A percentile compares a stretch with the other conserved stretches of the same genome.
phyloP scores from a whole-genome alignment of 2,888 invertebrate species.

The Gisinianus flammeolus region DNA sequence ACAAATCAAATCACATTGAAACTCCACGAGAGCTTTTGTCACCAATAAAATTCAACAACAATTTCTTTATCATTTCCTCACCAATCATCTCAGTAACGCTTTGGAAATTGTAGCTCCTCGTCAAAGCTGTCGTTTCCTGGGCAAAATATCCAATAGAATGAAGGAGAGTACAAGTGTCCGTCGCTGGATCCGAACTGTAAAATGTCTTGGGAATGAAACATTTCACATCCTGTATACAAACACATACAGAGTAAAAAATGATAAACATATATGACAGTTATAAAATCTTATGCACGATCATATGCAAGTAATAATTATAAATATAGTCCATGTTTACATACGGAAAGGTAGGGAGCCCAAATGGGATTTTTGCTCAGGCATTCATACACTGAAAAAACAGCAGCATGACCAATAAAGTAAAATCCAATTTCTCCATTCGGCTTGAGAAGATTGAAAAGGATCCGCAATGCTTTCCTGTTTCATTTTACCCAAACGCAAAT shows the following conservation, averaged over 20 bases:
- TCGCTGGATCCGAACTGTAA: slow-evolving; percentile 54
- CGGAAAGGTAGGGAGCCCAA: slow-evolving; percentile 53
- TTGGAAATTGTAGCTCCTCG: slow-evolving; percentile 51
- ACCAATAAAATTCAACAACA: neutral
- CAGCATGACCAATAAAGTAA: slow-evolving; percentile 55
- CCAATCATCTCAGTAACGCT: slow-evolving; percentile 55
- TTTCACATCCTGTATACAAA: slow-evolving; percentile 52
- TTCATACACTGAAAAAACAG: slow-evolving; percentile 56
- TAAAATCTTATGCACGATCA: neutral
- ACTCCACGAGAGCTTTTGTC: too few species aligned
- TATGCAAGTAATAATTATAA: neutral
- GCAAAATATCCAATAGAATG: slow-evolving; percentile 50
- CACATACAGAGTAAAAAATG: neutral
- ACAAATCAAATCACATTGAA: too few species aligned
- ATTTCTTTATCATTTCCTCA: slow-evolving; percentile 26
- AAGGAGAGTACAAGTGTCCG: slow-evolving; percentile 51
- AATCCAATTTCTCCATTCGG: slow-evolving; percentile 56
- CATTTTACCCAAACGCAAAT: slow-evolving; percentile 2
- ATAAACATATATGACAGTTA: neutral
- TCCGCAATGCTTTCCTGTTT: slow-evolving; percentile 51
- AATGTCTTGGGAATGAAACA: slow-evolving; percentile 58
- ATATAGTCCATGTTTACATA: slow-evolving; percentile 37
- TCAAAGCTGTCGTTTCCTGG: slow-evolving; percentile 50
- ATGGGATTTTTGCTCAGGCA: slow-evolving; percentile 53
- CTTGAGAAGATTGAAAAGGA: slow-evolving; percentile 50